Evolutionary conservation across 2,113 vertebrate genomes (phyloP), one percentile per base, ranked within the genome.

Genomic region (Saguinus midas): DNA sequence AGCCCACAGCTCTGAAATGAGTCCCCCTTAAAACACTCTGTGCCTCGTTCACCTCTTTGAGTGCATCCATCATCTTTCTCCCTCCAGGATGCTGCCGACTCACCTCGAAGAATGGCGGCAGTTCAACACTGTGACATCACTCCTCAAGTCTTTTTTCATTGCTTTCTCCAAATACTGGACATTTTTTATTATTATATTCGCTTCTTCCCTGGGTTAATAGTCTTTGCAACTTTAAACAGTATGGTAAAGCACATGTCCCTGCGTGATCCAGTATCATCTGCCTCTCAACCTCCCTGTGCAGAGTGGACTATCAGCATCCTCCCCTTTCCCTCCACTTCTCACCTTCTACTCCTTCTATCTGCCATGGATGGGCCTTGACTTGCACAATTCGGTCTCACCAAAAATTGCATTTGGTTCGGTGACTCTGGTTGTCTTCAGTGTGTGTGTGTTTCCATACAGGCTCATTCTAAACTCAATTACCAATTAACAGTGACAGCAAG

Each of bases 101-200:
- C 2, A 8, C 18, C 14, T 35, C 21, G 1, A 40, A 68, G n/a
- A 45, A 37, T 21, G 3, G 11, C 2, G 10, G 37, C 1, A 18
- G 27, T 6, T 79, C 6, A 79, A 25, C 37, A n/a, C 10, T 58
- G 17, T 32, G 57, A 20, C 13, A 21, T 29, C 32, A 13, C 3
- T 9, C 43, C 17, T 50, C 16, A 14, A 61, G 27, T 87, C 55
- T 14, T 45, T 79, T 20, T 4, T 14, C 35, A 37, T 13, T 16
- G 25, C 16, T 43, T 29, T 82, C 80, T 87, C 21, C 50, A 20
- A 20, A 82, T 27, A 27, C 16, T 0, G 0, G 17, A 25, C 8
- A 3, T 35, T 21, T 21, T 61, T 52, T 17, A 40, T 45, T 17
- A 8, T 23, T 58, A 50, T 3, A 40, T n/a, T 58, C 27, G 64